Evolutionary conservation across 64 coral and sea anemone genomes (phyloP), one percentile per base, ranked within the genome.

Genomic region (Actinia equina): DNA sequence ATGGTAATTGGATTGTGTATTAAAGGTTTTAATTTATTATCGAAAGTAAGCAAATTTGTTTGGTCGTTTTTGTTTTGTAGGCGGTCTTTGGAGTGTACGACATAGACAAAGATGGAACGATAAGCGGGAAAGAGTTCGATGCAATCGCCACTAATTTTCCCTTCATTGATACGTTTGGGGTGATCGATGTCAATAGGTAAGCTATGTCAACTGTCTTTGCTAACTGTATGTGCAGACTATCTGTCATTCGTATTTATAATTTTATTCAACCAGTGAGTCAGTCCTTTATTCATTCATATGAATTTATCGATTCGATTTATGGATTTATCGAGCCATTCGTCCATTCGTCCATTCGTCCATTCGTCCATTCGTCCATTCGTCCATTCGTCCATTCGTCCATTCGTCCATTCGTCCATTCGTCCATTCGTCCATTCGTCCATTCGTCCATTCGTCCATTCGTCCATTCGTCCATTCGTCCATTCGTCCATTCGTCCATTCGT

Each of bases 121-220:
- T 98, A 69, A 95, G 89, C 59, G 88, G 60, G 5, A 76, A 90
- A 10, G 96, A 98, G 45, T 98, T 98, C 84, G 96, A 95, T 85
- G 90, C 96, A 27, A 98, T 98, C 42, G 93, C 96, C 25, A 98
- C 90, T 25, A 98, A 98, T 89, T 98, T 98, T 44, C 96, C 96
- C 17, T 98, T 98, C 43, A 98, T 98, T 74, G 96, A 98, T 86
- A 84, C 90, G 45, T 98, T 98, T 90, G 93, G 88, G 46, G 93
- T 95, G 23, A 43, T 98, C 12, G 96, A 98, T 58, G 88, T 92
- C 16, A 92, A 98, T 85, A 85, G 96, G 96, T 98, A 44, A 74
- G 83, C 62, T 17, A 41, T 23, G 18, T 12, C 27, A 70, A 43
- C 42, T 46, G 2, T 16, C 43, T 45, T 52, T 83, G 44, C 5